Evolutionary conservation across 1,140 invertebrate genomes (phyloP), one percentile per base, ranked within the genome.

Genomic region (Linepithema humile): DNA sequence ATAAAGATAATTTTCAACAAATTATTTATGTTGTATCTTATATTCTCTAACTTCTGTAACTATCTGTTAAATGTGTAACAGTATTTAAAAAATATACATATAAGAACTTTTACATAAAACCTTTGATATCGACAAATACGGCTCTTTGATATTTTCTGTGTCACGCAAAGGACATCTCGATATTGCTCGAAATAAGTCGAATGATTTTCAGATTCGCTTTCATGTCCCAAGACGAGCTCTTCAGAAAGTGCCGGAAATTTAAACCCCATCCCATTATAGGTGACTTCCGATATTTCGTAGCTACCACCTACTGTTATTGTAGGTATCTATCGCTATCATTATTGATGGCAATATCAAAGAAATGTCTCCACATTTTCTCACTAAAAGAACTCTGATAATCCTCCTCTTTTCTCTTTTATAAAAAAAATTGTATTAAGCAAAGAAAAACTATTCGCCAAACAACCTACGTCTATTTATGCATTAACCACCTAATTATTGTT

Each of bases 231-330:
- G 55, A 10, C 64, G n/a, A 17, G 45, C 64, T 64, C 38, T 38
- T 67, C 74, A 60, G 45, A 64, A 65, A 75, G 75, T 65, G 45
- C 75, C 75, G 83, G 85, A 87, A 87, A 89, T 89, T 90, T 87
- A 87, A 87, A 83, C 85, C 77, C 74, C 72, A 82, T 48, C 65
- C 75, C 72, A 87, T 89, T 89, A 90, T 85, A 73, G 59, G 75
- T 87, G 82, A 60, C 80, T 85, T 89, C 83, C 85, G 83, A 89
- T 90, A 89, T 90, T 83, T 82, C 74, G 72, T 77, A 59, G 62
- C 40, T 29, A 45, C 64, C 48, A 48, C 40, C 70, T 57, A 80
- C 85, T 87, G 73, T 88, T 75, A 83, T 67, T 64, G 57, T 82
- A 65, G 48, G 62, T 72, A 78, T 78, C 85, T 60, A 74, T 82